Percentiles rank a stretch among this genome's conserved stretches.
phyloP scores from a whole-genome alignment of 2,888 invertebrate genomes.

The Agrilus mali region DNA sequence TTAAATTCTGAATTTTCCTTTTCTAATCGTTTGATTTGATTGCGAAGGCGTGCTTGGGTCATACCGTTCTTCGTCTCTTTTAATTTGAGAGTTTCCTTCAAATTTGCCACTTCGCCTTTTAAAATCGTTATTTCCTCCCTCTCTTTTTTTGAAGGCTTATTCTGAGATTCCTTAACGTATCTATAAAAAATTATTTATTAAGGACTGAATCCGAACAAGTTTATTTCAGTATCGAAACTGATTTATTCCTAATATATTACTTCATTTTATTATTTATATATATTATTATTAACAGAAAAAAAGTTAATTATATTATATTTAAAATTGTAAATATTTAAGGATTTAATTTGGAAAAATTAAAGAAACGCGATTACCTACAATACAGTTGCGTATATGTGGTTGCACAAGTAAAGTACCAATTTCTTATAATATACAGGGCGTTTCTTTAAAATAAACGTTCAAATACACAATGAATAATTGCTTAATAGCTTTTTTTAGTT shows the following conservation, averaged over 20 bases:
- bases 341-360: no score
- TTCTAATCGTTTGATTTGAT: slow-evolving; percentile 59
- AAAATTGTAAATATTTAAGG: no score
- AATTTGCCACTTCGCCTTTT: slow-evolving; percentile 49
- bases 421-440: no score
- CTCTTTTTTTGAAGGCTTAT: slow-evolving; percentile 52
- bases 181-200: slow-evolving; percentile 15
- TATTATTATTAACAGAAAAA: no score
- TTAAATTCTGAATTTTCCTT: slow-evolving; percentile 53
- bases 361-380: no score
- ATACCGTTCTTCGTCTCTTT: slow-evolving; percentile 64
- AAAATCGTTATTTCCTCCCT: slow-evolving; percentile 54
- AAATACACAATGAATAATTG: no score
- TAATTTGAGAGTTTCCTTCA: slow-evolving; percentile 54
- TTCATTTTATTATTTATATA: neutral
- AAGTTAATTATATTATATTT: no score
- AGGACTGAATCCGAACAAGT: slow-evolving; percentile 49
- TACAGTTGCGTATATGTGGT: no score
- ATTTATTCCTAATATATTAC: neutral
- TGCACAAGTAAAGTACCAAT: no score
- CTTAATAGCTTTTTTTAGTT: no score
- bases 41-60: slow-evolving; percentile 57
- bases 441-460: no score
- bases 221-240: neutral
- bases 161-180: slow-evolving; percentile 55